Conservation (phyloP, 2,113 vertebrate genomes). For the Pseudorasbora parva region DNA sequence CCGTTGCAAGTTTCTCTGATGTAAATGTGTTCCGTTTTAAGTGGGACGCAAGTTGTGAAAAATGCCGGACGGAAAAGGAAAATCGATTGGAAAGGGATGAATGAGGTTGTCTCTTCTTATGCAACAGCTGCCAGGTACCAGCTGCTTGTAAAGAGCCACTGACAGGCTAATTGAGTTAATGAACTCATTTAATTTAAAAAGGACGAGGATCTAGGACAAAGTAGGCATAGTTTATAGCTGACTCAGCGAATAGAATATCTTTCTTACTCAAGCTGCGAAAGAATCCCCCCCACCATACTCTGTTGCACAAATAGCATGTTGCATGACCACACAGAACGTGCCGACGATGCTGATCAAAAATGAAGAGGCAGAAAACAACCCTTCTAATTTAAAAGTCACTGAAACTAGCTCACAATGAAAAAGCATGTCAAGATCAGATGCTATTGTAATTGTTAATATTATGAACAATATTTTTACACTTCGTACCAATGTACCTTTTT, state of each 20-base stretch:
- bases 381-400: not conserved
- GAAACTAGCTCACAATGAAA: not conserved
- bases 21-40: conserved; percentile 31
- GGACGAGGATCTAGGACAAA: not conserved
- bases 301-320: conserved; percentile 5
- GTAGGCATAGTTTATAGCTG: not conserved
- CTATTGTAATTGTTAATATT: not conserved
- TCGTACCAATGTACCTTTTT: not conserved
- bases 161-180: conserved; percentile 36
- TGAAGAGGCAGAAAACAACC: not conserved
- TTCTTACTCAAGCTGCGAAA: not conserved
- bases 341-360: not conserved
- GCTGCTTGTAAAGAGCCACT: conserved; percentile 12
- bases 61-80: not conserved
- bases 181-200: not conserved
- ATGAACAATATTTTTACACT: not conserved
- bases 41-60: conserved; percentile 24
- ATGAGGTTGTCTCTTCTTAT: conserved; percentile 8
- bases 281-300: not conserved
- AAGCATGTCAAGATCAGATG: not conserved
- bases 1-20: conserved; percentile 1
- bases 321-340: not conserved
- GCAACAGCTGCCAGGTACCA: conserved; percentile 23
- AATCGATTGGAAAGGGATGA: conserved; percentile 13
- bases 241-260: not conserved